Conservation (phyloP, 1,140 invertebrate species). For the Stratiolaelaps scimitus region DNA sequence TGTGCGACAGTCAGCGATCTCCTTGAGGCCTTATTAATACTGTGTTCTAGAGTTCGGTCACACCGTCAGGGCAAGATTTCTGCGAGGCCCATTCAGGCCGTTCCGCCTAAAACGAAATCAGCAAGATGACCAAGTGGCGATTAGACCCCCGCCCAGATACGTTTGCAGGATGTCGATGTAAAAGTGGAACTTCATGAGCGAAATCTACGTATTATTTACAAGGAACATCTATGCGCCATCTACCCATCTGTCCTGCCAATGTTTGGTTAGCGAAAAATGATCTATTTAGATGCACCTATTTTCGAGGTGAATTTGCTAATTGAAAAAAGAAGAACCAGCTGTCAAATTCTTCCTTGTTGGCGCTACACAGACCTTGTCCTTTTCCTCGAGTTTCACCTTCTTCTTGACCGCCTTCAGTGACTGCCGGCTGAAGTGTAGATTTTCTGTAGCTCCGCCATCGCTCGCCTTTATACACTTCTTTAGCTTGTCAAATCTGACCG, state of each 20-base stretch:
- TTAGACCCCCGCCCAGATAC: too few species aligned
- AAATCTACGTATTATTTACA: too few species aligned
- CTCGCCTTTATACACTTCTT: slow-evolving; percentile 12
- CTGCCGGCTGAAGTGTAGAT: slow-evolving; percentile 16
- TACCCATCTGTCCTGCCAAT: background rate
- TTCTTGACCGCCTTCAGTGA: slow-evolving; percentile 22
- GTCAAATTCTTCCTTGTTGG: background rate
- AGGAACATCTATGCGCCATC: background rate
- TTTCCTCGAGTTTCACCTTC: slow-evolving; percentile 9
- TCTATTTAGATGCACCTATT: background rate
- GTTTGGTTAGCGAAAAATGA: background rate
- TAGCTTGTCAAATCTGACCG: slow-evolving; percentile 18
- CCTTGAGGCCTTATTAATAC: too few species aligned
- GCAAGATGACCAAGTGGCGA: background rate
- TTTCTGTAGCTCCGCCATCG: slow-evolving; percentile 13
- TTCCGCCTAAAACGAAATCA: background rate
- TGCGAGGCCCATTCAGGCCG: slow-evolving; percentile 16
- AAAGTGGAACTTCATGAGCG: too few species aligned
- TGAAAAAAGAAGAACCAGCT: too few species aligned
- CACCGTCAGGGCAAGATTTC: slow-evolving; percentile 4
- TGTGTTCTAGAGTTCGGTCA: background rate
- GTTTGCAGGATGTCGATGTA: too few species aligned
- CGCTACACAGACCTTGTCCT: background rate
- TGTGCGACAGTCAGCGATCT: too few species aligned
- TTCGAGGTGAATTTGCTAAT: background rate